These are phyloP conservation scores for Rhadina sibilatrix DNA, from an alignment of 2,113 vertebrate genomes.

Conservation along the genomic window DNA sequence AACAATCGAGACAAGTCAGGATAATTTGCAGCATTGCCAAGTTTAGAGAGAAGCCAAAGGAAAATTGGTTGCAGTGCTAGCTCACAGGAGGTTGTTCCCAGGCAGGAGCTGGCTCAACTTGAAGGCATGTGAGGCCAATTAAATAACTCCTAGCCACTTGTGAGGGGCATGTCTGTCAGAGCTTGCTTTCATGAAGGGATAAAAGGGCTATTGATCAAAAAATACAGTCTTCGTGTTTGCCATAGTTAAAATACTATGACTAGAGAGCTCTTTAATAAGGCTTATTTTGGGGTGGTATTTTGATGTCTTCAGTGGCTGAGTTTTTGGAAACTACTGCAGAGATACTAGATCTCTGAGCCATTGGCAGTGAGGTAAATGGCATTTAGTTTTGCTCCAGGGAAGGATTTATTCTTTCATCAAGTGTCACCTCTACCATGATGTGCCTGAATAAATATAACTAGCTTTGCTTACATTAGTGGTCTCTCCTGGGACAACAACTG, in stretches of 20 bases:
- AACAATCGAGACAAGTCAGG: background rate
- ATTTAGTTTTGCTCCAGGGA: conserved; percentile 4
- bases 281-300: background rate
- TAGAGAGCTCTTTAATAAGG: background rate
- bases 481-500: background rate
- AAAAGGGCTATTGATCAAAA: background rate
- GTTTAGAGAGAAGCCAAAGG: background rate
- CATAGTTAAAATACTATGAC: background rate
- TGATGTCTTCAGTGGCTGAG: background rate
- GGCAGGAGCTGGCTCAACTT: background rate
- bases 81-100: background rate
- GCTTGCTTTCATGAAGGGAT: background rate
- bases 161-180: background rate
- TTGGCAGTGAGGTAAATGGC: background rate
- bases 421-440: background rate
- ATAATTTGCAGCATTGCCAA: background rate
- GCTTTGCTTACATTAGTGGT: background rate
- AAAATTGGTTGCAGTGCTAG: background rate
- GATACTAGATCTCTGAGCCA: background rate
- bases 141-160: background rate
- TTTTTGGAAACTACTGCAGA: background rate
- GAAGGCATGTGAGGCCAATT: background rate
- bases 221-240: background rate
- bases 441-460: conserved; percentile 1
- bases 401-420: background rate